Conservation (phyloP, 2,888 invertebrate genomes). For the Epirrhoe tristata region DNA sequence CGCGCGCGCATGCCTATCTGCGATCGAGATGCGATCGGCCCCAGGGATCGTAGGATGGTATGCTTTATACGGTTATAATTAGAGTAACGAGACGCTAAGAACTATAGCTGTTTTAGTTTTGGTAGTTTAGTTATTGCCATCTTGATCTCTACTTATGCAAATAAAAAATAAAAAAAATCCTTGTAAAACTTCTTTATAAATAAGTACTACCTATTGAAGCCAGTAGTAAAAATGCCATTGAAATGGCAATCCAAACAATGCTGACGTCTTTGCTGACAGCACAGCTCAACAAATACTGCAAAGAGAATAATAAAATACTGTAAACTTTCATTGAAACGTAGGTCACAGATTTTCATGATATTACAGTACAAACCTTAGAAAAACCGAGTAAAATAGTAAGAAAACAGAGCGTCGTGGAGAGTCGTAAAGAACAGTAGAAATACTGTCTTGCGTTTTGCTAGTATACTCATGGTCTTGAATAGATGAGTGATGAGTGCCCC, state of each 20-base stretch:
- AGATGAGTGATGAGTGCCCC: no score
- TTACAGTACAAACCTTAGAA: neutral
- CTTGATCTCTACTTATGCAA: neutral
- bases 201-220: no score
- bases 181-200: no score
- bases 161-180: no score
- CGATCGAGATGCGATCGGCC: slow-evolving; percentile 70
- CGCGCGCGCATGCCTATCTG: slow-evolving; percentile 75
- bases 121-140: neutral
- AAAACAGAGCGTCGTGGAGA: no score
- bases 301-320: slow-evolving; percentile 17
- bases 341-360: neutral
- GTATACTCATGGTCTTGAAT: no score
- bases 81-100: slow-evolving; percentile 42
- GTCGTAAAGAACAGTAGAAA: no score
- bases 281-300: slow-evolving; percentile 3
- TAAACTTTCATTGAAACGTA: slow-evolving; percentile 23
- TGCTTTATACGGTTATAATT: slow-evolving; percentile 43
- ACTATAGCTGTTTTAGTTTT: slow-evolving; percentile 9
- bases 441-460: no score
- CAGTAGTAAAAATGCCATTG: neutral
- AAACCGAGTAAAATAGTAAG: neutral
- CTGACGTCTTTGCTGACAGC: slow-evolving; percentile 5
- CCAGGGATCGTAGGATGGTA: slow-evolving; percentile 47
- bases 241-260: slow-evolving; percentile 7